Percentiles rank a stretch among this genome's conserved stretches.
These are phyloP conservation scores for Pollicipes pollicipes DNA, from an alignment of 1,140 invertebrate genomes.

Conservation along the genomic window DNA sequence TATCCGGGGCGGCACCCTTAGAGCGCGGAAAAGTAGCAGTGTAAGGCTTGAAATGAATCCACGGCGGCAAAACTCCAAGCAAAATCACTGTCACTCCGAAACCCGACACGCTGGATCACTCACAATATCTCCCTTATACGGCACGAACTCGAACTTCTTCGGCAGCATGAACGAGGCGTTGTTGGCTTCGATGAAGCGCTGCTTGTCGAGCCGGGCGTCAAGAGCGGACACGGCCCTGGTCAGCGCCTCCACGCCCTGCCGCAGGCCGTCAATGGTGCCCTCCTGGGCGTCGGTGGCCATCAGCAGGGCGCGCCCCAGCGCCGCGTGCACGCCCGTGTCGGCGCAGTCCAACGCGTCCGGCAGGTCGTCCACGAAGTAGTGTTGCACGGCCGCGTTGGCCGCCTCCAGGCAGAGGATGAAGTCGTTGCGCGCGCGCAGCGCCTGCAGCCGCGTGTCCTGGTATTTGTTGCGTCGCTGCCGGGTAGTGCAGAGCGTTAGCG, in stretches of 20 bases:
- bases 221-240: slow-evolving; percentile 55
- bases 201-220: slow-evolving; percentile 73
- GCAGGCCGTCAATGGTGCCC: slow-evolving; percentile 50
- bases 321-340: slow-evolving; percentile 79
- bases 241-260: slow-evolving; percentile 45
- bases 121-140: not conserved
- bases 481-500: not conserved
- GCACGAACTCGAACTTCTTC: slow-evolving; percentile 67
- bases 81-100: too few species aligned
- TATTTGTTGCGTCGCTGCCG: slow-evolving; percentile 68
- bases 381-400: slow-evolving; percentile 86
- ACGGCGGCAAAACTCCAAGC: too few species aligned
- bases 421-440: slow-evolving; percentile 86
- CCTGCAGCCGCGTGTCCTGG: slow-evolving; percentile 73
- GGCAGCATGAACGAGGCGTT: slow-evolving; percentile 80
- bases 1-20: too few species aligned
- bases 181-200: slow-evolving; percentile 72
- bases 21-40: too few species aligned
- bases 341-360: slow-evolving; percentile 93
- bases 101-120: not conserved
- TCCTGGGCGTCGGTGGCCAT: slow-evolving; percentile 70
- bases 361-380: slow-evolving; percentile 90
- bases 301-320: slow-evolving; percentile 53
- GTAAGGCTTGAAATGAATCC: too few species aligned
- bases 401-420: slow-evolving; percentile 86